These are phyloP conservation scores for Spea bombifrons DNA, from an alignment of 2,113 vertebrate species.

Conservation along the genomic window DNA sequence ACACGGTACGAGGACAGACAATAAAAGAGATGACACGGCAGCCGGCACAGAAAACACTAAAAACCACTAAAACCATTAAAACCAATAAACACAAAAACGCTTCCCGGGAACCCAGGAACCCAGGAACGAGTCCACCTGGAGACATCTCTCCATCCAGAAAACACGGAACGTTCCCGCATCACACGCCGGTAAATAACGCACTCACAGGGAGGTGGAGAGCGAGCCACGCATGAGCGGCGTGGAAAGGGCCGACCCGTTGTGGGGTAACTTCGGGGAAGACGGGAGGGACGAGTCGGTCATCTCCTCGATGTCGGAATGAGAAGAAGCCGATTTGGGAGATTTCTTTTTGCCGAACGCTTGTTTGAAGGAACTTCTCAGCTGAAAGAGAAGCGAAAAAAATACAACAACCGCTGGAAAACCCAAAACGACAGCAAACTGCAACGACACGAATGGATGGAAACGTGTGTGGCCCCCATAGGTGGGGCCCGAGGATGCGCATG, in stretches of 20 bases:
- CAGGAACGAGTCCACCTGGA: too few species aligned
- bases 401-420: not conserved
- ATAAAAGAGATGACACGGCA: too few species aligned
- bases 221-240: constrained; percentile 82
- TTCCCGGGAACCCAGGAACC: too few species aligned
- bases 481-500: not conserved
- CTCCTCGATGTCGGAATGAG: constrained; percentile 97
- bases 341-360: constrained; percentile 98
- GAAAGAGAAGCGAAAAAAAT: constrained; percentile 46
- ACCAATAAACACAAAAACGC: too few species aligned
- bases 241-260: constrained; percentile 73
- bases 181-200: constrained; percentile 31
- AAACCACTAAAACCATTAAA: too few species aligned
- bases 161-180: too few species aligned
- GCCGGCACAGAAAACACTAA: too few species aligned
- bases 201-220: constrained; percentile 91
- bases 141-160: too few species aligned
- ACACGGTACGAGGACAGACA: too few species aligned
- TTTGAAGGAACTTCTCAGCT: constrained; percentile 98
- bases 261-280: constrained; percentile 89
- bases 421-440: not conserved
- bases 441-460: too few species aligned
- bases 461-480: not conserved
- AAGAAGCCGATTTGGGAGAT: constrained; percentile 95
- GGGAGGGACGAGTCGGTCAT: constrained; percentile 94